Percentiles rank a stretch among this genome's conserved stretches.
Conservation (phyloP, 1,140 invertebrate species). For the Piezodorus guildinii region DNA sequence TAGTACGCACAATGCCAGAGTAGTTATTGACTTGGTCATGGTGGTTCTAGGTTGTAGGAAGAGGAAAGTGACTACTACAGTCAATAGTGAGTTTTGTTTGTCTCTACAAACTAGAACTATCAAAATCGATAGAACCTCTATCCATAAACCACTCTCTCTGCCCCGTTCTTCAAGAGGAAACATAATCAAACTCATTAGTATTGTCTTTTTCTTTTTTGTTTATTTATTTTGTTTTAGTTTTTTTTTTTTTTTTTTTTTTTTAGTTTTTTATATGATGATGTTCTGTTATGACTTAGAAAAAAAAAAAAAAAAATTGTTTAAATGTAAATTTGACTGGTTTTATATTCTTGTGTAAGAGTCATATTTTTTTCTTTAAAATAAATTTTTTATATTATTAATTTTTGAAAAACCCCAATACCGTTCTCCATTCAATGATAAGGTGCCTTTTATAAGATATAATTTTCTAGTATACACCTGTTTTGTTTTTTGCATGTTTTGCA, state of each 20-base stretch:
- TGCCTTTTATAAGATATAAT: no score
- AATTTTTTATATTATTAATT: no score
- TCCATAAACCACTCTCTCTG: neutral
- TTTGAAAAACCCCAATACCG: no score
- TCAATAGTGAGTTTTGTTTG: conserved; percentile 16
- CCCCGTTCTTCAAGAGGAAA: neutral
- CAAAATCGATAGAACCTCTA: neutral
- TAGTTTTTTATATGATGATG: neutral
- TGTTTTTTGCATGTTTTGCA: no score
- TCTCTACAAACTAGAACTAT: conserved; percentile 16
- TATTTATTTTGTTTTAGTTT: neutral
- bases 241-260: neutral
- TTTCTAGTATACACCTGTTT: no score
- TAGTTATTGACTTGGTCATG: neutral
- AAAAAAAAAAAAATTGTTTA: neutral
- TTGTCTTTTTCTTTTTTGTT: neutral
- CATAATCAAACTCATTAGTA: conserved; percentile 2
- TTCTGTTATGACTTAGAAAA: neutral
- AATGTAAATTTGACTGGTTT: neutral
- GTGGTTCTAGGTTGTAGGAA: conserved; percentile 15
- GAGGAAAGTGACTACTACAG: conserved; percentile 13
- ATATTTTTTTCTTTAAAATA: no score
- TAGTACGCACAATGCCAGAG: neutral
- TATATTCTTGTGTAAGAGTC: neutral
- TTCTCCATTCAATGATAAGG: no score